Percentiles rank a stretch among this genome's conserved stretches.
Conservation (phyloP, 2,113 vertebrate genomes). For the Pheucticus melanocephalus region DNA sequence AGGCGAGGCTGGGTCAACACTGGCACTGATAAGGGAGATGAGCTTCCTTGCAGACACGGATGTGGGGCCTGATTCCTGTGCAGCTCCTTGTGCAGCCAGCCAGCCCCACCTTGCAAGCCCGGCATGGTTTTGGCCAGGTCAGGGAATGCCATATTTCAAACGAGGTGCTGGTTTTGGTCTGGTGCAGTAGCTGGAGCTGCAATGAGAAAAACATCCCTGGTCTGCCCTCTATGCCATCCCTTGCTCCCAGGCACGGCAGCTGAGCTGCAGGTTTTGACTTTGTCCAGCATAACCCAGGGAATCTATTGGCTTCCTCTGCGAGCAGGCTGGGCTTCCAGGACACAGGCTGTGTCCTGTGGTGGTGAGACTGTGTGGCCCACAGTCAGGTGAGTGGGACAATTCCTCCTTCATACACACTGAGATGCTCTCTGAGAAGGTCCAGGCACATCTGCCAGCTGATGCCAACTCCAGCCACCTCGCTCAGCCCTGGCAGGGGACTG, state of each 20-base stretch:
- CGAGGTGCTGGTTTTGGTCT: not conserved
- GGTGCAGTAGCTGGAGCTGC: not conserved
- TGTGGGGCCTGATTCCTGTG: not conserved
- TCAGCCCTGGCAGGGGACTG: not conserved
- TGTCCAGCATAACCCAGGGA: not conserved
- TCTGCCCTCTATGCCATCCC: not conserved
- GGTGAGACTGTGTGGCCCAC: not conserved
- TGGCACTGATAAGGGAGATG: not conserved
- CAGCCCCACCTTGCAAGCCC: not conserved
- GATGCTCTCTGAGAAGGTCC: not conserved
- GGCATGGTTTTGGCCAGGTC: not conserved
- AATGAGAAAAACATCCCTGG: not conserved
- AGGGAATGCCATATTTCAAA: not conserved
- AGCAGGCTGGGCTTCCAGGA: not conserved
- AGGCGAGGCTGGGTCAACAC: not conserved
- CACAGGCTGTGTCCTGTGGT: fast-evolving
- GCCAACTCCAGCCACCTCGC: not conserved
- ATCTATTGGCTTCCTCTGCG: not conserved
- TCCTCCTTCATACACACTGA: not conserved
- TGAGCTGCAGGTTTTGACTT: not conserved
- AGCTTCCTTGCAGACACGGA: not conserved
- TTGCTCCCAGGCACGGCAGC: fast-evolving
- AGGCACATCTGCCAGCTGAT: not conserved
- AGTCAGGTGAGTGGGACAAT: not conserved
- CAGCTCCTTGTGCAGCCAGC: not conserved